phyloP scores from a whole-genome alignment of 1,140 invertebrate genomes.

The Holcopasites calliopsidis region DNA sequence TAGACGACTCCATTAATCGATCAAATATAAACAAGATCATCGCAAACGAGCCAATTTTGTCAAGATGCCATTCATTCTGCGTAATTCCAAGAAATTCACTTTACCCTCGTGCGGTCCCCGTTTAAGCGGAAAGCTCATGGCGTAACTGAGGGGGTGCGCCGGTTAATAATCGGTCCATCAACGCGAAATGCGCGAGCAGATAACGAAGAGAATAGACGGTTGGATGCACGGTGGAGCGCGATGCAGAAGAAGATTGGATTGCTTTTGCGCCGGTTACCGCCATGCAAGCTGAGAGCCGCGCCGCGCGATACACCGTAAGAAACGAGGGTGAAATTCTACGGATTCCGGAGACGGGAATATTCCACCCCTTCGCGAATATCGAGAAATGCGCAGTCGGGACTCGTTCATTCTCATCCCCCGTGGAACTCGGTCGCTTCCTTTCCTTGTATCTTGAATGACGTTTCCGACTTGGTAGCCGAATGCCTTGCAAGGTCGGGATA shows the following conservation, averaged over 20 bases:
- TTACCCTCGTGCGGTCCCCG: background rate
- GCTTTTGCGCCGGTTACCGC: background rate
- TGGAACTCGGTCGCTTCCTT: background rate
- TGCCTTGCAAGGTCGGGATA: background rate
- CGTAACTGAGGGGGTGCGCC: background rate
- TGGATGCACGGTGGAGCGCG: background rate
- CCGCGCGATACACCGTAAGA: background rate
- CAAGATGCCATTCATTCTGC: too few species aligned
- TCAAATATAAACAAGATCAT: too few species aligned
- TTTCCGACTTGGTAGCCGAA: background rate
- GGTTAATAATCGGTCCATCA: conserved; percentile 18
- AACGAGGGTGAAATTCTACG: conserved; percentile 2
- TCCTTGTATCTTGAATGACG: background rate
- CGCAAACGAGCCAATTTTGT: too few species aligned
- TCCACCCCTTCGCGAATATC: background rate
- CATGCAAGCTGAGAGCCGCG: background rate
- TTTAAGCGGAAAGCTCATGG: background rate
- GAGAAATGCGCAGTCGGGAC: conserved; percentile 2
- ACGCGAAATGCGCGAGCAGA: conserved; percentile 1
- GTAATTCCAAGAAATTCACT: background rate
- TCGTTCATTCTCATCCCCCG: conserved; percentile 24
- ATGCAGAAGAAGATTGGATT: conserved; percentile 48
- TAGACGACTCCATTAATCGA: too few species aligned
- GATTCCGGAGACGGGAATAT: conserved; percentile 13
- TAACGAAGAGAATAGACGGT: conserved; percentile 25